A percentile compares a stretch with the other conserved stretches of the same genome.
phyloP scores from a whole-genome alignment of 2,797 vertebrate species.

The Galagoides demidoff region DNA sequence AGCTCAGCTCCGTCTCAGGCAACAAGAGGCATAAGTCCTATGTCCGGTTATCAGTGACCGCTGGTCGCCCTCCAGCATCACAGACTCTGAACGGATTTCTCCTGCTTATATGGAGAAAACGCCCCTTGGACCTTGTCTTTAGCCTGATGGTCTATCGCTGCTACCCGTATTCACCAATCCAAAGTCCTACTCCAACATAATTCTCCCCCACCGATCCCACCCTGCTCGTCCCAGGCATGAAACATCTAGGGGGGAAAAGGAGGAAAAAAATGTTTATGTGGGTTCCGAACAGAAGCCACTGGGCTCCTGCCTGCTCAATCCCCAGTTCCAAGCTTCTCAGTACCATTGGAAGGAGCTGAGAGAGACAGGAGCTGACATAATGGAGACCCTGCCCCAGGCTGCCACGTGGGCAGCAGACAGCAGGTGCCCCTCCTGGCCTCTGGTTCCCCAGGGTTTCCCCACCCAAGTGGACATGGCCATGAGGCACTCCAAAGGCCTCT shows the following conservation, averaged over 20 bases:
- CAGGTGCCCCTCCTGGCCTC: background rate
- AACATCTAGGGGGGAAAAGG: no score
- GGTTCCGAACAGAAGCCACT: no score
- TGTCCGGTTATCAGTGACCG: background rate
- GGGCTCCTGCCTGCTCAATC: background rate
- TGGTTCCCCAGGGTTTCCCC: fast-evolving
- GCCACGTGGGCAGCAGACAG: background rate
- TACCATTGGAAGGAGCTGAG: background rate
- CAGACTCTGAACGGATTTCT: background rate
- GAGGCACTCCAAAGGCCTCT: background rate
- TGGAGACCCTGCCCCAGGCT: background rate
- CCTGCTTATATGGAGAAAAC: background rate
- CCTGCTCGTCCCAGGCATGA: background rate
- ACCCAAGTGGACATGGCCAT: background rate
- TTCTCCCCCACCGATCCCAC: background rate
- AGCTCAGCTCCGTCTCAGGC: no score
- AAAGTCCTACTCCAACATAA: background rate
- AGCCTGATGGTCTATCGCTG: background rate
- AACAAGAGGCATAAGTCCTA: background rate
- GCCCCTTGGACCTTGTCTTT: background rate
- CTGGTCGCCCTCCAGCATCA: no score
- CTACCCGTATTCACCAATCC: no score
- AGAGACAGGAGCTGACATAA: fast-evolving
- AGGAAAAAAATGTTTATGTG: background rate
- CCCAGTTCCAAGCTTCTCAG: background rate